A percentile compares a stretch with the other conserved stretches of the same genome.
phyloP scores from a whole-genome alignment of 1,140 invertebrate genomes.

The Coelopa frigida region DNA sequence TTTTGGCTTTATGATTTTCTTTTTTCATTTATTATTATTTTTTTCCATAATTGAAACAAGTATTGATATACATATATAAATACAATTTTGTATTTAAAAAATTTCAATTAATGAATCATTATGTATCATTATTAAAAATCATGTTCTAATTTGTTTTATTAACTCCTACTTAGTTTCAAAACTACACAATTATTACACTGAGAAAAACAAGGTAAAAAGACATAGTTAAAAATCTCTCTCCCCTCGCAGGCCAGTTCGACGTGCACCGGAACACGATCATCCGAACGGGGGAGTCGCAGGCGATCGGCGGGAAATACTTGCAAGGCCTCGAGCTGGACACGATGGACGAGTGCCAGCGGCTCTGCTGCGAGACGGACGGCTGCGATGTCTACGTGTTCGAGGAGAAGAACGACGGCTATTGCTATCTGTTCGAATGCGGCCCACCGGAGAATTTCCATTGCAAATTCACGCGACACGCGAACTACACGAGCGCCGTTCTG shows the following conservation, averaged over 20 bases:
- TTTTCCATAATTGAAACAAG: too few species aligned
- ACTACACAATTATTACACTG: too few species aligned
- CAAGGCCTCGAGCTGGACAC: conserved; percentile 74
- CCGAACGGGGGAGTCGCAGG: conserved; percentile 76
- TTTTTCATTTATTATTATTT: too few species aligned
- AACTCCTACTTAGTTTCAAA: too few species aligned
- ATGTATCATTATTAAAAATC: too few species aligned
- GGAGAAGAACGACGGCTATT: conserved; percentile 81
- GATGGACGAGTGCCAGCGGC: conserved; percentile 70
- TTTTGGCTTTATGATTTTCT: too few species aligned
- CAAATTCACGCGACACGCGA: conserved; percentile 81
- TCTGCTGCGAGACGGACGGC: conserved; percentile 76
- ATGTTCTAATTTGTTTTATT: too few species aligned
- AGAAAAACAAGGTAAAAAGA: too few species aligned
- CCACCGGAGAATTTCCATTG: conserved; percentile 82
- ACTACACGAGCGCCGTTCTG: conserved; percentile 82
- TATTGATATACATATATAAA: too few species aligned
- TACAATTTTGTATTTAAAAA: too few species aligned
- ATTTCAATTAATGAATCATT: too few species aligned
- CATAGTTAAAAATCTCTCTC: too few species aligned
- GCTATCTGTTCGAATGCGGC: conserved; percentile 88
- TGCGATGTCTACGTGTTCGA: conserved; percentile 92
- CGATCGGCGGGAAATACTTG: conserved; percentile 81
- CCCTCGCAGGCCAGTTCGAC: conserved; percentile 61
- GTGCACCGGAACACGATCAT: conserved; percentile 85